These are phyloP conservation scores for Drosophila nigromelanica DNA, from an alignment of 1,140 invertebrate species.

Conservation along the genomic window DNA sequence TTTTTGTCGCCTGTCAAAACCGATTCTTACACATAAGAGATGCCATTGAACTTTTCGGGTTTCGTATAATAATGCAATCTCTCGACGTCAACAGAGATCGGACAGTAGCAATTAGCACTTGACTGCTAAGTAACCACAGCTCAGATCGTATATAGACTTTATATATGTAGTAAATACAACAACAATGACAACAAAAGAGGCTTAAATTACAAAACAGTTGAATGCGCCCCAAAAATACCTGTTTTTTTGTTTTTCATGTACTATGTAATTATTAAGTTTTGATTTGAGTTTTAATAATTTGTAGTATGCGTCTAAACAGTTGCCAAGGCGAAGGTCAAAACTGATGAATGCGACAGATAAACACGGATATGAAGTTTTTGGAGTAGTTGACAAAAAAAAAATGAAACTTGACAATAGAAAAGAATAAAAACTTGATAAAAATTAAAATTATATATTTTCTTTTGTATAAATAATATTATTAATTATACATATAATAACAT, in stretches of 20 bases:
- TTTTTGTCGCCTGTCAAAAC: slow-evolving; percentile 39
- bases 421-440: too few relatives aligned
- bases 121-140: slow-evolving; percentile 49
- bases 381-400: too few relatives aligned
- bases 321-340: slow-evolving; percentile 33
- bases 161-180: not conserved
- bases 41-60: slow-evolving; percentile 67
- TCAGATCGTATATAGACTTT: slow-evolving; percentile 5
- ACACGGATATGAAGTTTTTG: not conserved
- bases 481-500: too few relatives aligned
- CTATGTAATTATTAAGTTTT: slow-evolving; percentile 29
- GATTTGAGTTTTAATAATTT: slow-evolving; percentile 20
- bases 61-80: slow-evolving; percentile 20
- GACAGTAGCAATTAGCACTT: slow-evolving; percentile 60
- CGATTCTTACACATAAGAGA: slow-evolving; percentile 27
- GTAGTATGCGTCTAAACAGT: slow-evolving; percentile 22
- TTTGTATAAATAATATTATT: too few relatives aligned
- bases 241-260: slow-evolving; percentile 10
- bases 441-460: too few relatives aligned
- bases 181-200: too few relatives aligned
- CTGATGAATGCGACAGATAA: slow-evolving; percentile 11
- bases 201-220: slow-evolving; percentile 3
- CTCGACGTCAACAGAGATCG: slow-evolving; percentile 42
- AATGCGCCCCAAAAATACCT: slow-evolving; percentile 42
- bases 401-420: too few relatives aligned